phyloP scores from a whole-genome alignment of 2,113 vertebrate species.

The Oryzias celebensis region DNA sequence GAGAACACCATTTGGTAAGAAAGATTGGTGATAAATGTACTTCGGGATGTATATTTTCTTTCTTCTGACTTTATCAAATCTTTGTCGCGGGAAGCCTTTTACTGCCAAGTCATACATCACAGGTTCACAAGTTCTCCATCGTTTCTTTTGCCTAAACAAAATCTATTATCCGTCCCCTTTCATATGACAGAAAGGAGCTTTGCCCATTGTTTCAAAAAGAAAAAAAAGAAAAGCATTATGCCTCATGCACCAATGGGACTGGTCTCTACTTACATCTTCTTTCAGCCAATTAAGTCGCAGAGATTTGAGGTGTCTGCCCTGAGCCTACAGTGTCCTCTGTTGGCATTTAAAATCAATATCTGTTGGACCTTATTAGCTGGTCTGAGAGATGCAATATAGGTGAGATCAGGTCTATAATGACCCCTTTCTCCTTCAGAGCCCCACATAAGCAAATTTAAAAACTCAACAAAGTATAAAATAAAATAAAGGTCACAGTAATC shows the following conservation, averaged over 20 bases:
- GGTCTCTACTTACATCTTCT: constrained; percentile 13
- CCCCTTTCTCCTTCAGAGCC: constrained; percentile 10
- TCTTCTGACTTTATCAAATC: constrained; percentile 44
- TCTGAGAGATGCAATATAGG: constrained; percentile 14
- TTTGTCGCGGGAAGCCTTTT: constrained; percentile 45
- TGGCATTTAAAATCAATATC: constrained; percentile 50
- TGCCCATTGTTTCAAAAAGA: constrained; percentile 21
- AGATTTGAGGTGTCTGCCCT: background rate
- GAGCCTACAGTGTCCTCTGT: constrained; percentile 14
- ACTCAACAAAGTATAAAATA: background rate
- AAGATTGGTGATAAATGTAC: constrained; percentile 39
- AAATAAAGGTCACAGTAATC: constrained; percentile 49
- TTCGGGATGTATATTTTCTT: constrained; percentile 36
- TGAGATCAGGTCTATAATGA: constrained; percentile 23
- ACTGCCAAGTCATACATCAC: constrained; percentile 43
- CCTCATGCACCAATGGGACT: constrained; percentile 11
- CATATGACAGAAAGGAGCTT: constrained; percentile 25
- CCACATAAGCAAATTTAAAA: constrained; percentile 15
- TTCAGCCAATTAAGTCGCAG: constrained; percentile 9
- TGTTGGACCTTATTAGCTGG: constrained; percentile 32
- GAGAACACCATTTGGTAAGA: constrained; percentile 29
- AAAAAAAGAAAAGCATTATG: constrained; percentile 1
- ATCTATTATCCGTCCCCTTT: constrained; percentile 28
- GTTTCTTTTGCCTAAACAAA: constrained; percentile 51
- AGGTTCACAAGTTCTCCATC: constrained; percentile 36